Evolutionary conservation across 1,140 invertebrate genomes (phyloP).

Genomic region (Drosophila ambigua): DNA sequence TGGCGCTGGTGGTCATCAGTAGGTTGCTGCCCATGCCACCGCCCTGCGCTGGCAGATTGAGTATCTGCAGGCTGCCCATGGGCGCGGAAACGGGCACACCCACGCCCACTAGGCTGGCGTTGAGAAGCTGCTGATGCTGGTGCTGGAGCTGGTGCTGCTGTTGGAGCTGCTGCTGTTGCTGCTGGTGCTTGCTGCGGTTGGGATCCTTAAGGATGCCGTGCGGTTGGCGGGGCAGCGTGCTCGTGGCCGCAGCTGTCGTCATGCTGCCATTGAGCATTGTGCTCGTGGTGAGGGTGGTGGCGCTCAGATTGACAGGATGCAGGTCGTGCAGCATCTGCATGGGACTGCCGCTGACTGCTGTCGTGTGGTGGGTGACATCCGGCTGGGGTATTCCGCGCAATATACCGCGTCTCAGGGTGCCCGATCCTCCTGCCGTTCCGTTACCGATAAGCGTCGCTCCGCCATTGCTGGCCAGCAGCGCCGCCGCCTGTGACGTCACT

Average conservation of each 20-base stretch:
- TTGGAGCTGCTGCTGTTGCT: conserved; percentile 67
- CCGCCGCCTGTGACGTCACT: conserved; percentile 70
- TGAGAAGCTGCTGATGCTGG: conserved; percentile 60
- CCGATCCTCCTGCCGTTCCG: conserved; percentile 53
- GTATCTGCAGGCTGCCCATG: conserved; percentile 78
- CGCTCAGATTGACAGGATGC: conserved; percentile 78
- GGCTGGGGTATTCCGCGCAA: conserved; percentile 77
- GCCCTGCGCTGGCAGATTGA: conserved; percentile 70
- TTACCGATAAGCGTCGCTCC: conserved; percentile 52
- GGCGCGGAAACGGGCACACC: conserved; percentile 64
- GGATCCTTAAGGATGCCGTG: conserved; percentile 87
- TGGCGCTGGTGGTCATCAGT: conserved; percentile 76
- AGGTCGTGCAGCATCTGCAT: conserved; percentile 77
- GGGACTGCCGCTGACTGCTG: conserved; percentile 43
- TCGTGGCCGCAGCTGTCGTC: conserved; percentile 57
- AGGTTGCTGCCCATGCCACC: conserved; percentile 74
- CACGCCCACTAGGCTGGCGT: conserved; percentile 71
- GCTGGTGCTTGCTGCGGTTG: conserved; percentile 85
- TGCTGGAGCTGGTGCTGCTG: conserved; percentile 41
- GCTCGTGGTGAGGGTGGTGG: conserved; percentile 74
- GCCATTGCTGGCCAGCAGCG: conserved; percentile 56
- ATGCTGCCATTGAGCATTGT: conserved; percentile 79
- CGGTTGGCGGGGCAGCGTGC: conserved; percentile 84
- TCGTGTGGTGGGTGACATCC: conserved; percentile 81
- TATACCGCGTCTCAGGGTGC: conserved; percentile 78